Evolutionary conservation across 2,113 vertebrate genomes (phyloP).

Genomic region (Calypte anna): DNA sequence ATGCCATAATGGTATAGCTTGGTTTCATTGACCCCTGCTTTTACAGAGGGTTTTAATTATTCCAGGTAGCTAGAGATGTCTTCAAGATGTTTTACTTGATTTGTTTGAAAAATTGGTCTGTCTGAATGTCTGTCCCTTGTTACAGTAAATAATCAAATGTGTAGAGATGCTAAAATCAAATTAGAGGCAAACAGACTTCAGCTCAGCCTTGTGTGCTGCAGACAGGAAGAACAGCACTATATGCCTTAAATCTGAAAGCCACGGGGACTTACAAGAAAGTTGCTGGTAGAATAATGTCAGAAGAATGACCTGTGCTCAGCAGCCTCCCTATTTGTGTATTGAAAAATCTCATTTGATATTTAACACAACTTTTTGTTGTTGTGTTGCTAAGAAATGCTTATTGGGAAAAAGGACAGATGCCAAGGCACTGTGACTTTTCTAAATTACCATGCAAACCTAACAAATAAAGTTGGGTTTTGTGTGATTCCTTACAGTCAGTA

Average conservation of each 20-base stretch:
- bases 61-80: not conserved
- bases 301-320: not conserved
- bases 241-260: not conserved
- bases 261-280: not conserved
- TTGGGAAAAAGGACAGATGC: not conserved
- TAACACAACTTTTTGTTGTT: not conserved
- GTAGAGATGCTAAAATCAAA: constrained; percentile 8
- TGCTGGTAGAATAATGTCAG: not conserved
- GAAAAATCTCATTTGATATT: not conserved
- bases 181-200: not conserved
- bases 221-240: not conserved
- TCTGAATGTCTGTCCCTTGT: not conserved
- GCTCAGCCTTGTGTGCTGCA: not conserved
- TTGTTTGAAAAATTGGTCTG: not conserved
- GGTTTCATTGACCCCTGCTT: not conserved
- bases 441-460: not conserved
- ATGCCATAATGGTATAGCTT: not conserved
- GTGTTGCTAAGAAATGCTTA: not conserved
- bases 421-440: not conserved
- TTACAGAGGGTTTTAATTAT: not conserved
- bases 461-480: not conserved
- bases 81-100: not conserved
- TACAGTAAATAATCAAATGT: constrained; percentile 11
- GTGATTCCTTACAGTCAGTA: not conserved
- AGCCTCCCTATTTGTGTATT: not conserved